Conservation (phyloP, 1,140 invertebrate species). For the Saxidomus purpurata region DNA sequence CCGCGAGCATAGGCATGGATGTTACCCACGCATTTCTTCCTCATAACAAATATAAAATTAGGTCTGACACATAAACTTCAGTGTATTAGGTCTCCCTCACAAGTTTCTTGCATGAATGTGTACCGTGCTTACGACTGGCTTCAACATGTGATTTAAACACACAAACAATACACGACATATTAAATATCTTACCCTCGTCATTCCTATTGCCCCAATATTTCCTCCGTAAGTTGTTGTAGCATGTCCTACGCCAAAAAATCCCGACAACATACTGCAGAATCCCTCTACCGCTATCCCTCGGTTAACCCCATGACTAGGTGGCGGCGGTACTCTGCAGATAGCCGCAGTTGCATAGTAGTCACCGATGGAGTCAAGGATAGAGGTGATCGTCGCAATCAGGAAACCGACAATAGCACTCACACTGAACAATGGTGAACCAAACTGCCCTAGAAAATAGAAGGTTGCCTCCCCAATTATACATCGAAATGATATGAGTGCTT, state of each 20-base stretch:
- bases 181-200: slow-evolving; percentile 67
- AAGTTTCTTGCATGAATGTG: too few relatives aligned
- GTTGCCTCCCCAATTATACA: too few relatives aligned
- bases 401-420: slow-evolving; percentile 67
- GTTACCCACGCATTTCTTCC: too few relatives aligned
- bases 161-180: too few relatives aligned
- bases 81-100: too few relatives aligned
- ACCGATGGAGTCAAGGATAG: slow-evolving; percentile 80
- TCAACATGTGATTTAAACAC: too few relatives aligned
- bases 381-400: slow-evolving; percentile 71
- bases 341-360: slow-evolving; percentile 78
- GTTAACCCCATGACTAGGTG: slow-evolving; percentile 73
- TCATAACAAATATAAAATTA: too few relatives aligned
- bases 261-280: slow-evolving; percentile 93
- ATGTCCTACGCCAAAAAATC: slow-evolving; percentile 89
- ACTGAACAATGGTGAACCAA: slow-evolving; percentile 70
- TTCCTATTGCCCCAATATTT: slow-evolving; percentile 75
- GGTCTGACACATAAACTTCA: too few relatives aligned
- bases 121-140: too few relatives aligned
- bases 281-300: slow-evolving; percentile 92
- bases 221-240: slow-evolving; percentile 90
- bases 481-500: too few relatives aligned
- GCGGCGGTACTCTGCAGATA: slow-evolving; percentile 61
- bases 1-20: too few relatives aligned
- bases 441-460: slow-evolving; percentile 72